A percentile compares a stretch with the other conserved stretches of the same genome.
phyloP scores from a whole-genome alignment of 2,797 vertebrate species.

The Pangasius larnaudii region DNA sequence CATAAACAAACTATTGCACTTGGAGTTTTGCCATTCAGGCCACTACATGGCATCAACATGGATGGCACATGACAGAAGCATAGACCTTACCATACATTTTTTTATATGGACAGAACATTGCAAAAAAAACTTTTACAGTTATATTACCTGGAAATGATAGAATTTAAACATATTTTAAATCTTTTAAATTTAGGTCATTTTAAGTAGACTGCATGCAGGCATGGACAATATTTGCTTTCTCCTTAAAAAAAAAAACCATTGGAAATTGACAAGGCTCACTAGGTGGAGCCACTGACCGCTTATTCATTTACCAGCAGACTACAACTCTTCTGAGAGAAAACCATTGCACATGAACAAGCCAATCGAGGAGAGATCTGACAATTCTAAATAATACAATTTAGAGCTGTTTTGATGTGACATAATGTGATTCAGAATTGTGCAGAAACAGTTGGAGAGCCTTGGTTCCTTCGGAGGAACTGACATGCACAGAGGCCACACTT shows the following conservation, averaged over 20 bases:
- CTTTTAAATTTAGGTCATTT: background rate
- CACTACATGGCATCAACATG: background rate
- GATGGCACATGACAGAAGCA: background rate
- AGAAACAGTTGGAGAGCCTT: background rate
- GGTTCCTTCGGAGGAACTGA: background rate
- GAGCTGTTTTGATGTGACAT: background rate
- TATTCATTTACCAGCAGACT: background rate
- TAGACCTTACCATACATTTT: background rate
- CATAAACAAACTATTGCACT: conserved; percentile 13
- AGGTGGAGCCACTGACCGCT: conserved; percentile 38
- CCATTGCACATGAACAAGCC: background rate
- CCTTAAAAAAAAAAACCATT: background rate
- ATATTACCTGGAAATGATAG: background rate
- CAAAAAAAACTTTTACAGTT: conserved; percentile 1
- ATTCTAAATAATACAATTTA: background rate
- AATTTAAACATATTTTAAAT: background rate
- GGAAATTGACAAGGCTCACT: conserved; percentile 9
- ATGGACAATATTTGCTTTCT: background rate
- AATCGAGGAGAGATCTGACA: background rate
- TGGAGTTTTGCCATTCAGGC: conserved; percentile 3
- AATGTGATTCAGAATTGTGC: background rate
- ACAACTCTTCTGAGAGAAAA: background rate
- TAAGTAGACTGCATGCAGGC: background rate
- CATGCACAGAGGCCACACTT: background rate
- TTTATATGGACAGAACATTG: conserved; percentile 4